Evolutionary conservation across 2,113 vertebrate genomes (phyloP).

Genomic region (Hylia prasina): DNA sequence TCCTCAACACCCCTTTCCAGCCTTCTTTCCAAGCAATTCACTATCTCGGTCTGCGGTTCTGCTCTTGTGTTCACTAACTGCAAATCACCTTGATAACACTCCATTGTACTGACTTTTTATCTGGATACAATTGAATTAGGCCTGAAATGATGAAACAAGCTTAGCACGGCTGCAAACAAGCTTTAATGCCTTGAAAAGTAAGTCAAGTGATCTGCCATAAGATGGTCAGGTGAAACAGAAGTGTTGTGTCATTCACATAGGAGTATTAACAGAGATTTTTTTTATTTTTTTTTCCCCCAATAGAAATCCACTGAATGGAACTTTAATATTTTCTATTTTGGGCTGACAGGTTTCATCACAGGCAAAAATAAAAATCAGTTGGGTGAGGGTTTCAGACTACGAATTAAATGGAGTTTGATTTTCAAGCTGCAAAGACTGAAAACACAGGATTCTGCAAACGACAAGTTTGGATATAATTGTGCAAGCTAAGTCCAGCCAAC

Average conservation of each 20-base stretch:
- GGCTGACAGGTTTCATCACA: neutral
- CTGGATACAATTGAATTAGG: neutral
- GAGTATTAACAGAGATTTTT: neutral
- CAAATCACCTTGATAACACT: neutral
- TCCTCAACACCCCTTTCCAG: neutral
- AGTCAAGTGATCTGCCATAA: neutral
- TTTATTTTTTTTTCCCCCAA: neutral
- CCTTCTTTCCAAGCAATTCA: neutral
- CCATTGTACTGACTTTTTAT: neutral
- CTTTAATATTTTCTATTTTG: neutral
- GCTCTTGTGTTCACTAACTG: neutral
- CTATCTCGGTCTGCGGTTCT: neutral
- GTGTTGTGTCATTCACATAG: rapidly evolving
- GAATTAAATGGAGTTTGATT: neutral
- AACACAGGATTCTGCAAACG: neutral
- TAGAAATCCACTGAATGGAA: neutral
- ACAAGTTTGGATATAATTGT: neutral
- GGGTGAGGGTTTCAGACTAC: neutral
- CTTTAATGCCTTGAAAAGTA: neutral
- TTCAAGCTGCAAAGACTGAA: neutral
- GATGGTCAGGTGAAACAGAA: neutral
- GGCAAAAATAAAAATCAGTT: neutral
- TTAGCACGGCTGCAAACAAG: neutral
- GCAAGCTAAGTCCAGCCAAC: neutral
- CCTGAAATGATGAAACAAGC: neutral